Evolutionary conservation across 2,113 vertebrate genomes (phyloP).

Genomic region (Planiliza haematocheilus): DNA sequence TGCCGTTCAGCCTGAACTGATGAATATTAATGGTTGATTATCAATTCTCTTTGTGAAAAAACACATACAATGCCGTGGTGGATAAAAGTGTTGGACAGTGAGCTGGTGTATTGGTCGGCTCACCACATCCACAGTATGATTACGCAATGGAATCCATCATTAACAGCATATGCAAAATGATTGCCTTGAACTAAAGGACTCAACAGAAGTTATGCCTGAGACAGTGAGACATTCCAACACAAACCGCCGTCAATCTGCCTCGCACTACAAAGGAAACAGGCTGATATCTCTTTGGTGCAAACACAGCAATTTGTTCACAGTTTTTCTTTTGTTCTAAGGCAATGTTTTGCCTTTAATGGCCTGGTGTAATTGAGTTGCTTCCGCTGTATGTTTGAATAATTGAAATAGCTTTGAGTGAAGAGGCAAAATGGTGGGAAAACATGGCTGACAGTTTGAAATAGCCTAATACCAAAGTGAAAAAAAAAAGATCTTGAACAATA

Average conservation of each 20-base stretch:
- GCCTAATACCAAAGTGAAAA: not conserved
- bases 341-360: constrained; percentile 61
- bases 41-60: constrained; percentile 77
- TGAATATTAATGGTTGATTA: constrained; percentile 83
- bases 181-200: constrained; percentile 46
- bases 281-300: constrained; percentile 61
- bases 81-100: constrained; percentile 74
- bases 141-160: constrained; percentile 58
- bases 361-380: constrained; percentile 58
- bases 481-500: not conserved
- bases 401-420: constrained; percentile 57
- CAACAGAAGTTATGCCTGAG: constrained; percentile 45
- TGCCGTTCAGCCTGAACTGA: constrained; percentile 61
- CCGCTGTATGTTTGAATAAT: constrained; percentile 62
- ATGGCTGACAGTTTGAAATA: constrained; percentile 4
- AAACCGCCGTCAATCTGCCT: constrained; percentile 70
- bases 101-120: constrained; percentile 70
- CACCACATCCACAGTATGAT: constrained; percentile 56
- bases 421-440: constrained; percentile 19
- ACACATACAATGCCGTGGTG: constrained; percentile 57
- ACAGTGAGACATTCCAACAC: constrained; percentile 39
- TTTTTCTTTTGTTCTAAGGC: constrained; percentile 63
- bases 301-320: constrained; percentile 63
- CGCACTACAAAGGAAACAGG: constrained; percentile 68
- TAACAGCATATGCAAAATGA: constrained; percentile 61